Evolutionary conservation across 1,140 invertebrate genomes (phyloP), one percentile per base, ranked within the genome.

Genomic region (Drosophila yakuba): DNA sequence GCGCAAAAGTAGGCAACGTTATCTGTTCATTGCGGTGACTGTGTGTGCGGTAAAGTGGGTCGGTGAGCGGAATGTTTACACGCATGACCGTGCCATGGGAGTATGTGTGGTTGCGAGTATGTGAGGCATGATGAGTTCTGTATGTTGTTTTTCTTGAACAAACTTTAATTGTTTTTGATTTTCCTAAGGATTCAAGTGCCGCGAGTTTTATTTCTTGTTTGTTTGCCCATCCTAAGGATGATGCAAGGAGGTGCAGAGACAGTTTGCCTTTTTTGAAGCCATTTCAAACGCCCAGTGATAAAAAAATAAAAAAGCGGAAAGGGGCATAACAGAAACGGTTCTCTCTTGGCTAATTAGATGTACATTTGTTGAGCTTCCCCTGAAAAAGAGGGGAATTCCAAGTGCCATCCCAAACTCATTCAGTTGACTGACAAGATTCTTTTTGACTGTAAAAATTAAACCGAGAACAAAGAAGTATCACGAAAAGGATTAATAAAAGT

Each of bases 81-180:
- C 71, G 77, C 75, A 80, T 77, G 63, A 77, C 11, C 57, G 20
- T 72, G 43, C 50, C 20, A n/a, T 28, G 38, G 51, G 51, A 44
- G 17, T 32, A 6, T 32, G 57, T 35, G 55, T 61, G 41, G 63
- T 63, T 63, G 38, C 11, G 14, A 39, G 69, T 69, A 64, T 72
- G 64, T 45, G 39, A 20, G 56, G 61, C 51, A 69, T 52, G 75
- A 83, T 88, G 83, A 89, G 84, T 83, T 88, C 81, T 86, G 83
- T 73, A 83, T 88, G 78, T 89, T 89, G 84, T 89, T 88, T 88
- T 89, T 77, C 79, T 89, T 83, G 80, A 89, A 78, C 83, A 88
- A 88, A 88, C 83, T 88, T 88, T 83, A 88, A 88, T 88, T 88
- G 83, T 88, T 88, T 88, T 88, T 88, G 83, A 89, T 88, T 88